phyloP scores from a whole-genome alignment of 2,888 invertebrate species.

The Catocala fraxini region DNA sequence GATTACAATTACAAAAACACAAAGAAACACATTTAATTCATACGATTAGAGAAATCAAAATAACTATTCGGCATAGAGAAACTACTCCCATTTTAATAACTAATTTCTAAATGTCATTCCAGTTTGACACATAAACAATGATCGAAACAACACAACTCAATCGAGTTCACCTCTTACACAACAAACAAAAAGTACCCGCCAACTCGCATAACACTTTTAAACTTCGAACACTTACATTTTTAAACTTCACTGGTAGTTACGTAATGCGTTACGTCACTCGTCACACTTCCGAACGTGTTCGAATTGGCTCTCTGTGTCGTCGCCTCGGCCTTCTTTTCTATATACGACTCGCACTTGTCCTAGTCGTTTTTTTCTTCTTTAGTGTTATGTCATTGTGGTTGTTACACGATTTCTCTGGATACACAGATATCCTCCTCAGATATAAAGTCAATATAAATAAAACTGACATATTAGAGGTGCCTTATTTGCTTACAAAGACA shows the following conservation, averaged over 20 bases:
- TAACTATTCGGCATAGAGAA: no score
- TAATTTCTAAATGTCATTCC: no score
- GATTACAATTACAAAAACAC: no score
- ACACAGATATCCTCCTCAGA: no score
- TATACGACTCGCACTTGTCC: constrained; percentile 30
- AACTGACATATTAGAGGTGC: no score
- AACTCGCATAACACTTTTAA: constrained; percentile 9
- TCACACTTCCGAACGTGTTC: constrained; percentile 46
- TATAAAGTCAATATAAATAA: no score
- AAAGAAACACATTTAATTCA: no score
- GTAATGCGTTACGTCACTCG: constrained; percentile 42
- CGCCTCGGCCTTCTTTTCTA: constrained; percentile 47
- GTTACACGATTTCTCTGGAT: constrained; percentile 22
- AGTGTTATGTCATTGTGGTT: constrained; percentile 21
- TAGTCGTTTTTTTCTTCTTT: constrained; percentile 30
- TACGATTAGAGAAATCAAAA: no score
- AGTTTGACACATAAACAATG: no score
- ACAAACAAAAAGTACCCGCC: background rate
- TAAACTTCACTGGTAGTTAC: constrained; percentile 43
- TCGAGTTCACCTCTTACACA: background rate
- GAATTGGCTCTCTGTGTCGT: constrained; percentile 48
- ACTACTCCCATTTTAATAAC: no score
- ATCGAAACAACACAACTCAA: no score
- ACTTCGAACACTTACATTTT: constrained; percentile 33
- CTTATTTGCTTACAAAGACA: no score